Evolutionary conservation across 2,888 invertebrate species (phyloP).

Genomic region (Drosophila niveifrons): DNA sequence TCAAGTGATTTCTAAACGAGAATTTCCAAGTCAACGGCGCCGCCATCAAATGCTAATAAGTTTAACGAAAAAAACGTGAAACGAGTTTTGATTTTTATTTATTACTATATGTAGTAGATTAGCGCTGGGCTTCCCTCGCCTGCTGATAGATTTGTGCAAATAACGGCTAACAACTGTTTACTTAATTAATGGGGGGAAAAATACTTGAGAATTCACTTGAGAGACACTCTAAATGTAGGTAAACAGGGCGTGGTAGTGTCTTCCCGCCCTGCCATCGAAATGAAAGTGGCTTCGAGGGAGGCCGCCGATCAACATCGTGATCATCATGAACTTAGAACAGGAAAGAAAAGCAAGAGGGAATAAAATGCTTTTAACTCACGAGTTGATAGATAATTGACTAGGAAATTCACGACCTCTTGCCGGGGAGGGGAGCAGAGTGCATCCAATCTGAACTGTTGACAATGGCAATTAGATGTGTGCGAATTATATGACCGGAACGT

Average conservation of each 20-base stretch:
- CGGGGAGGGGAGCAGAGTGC: slow-evolving; percentile 13
- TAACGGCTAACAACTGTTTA: slow-evolving; percentile 55
- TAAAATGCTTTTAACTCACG: slow-evolving; percentile 44
- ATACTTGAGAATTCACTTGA: slow-evolving; percentile 35
- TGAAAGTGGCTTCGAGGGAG: slow-evolving; percentile 48
- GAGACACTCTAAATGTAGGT: slow-evolving; percentile 41
- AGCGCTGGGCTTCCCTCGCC: slow-evolving; percentile 66
- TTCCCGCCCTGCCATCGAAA: background rate
- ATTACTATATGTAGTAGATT: slow-evolving; percentile 27
- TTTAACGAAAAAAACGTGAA: slow-evolving; percentile 48
- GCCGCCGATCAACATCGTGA: background rate
- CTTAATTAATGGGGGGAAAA: slow-evolving; percentile 68
- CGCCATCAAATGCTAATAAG: slow-evolving; percentile 65
- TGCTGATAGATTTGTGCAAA: slow-evolving; percentile 38
- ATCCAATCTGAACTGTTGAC: slow-evolving; percentile 50
- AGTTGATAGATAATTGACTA: slow-evolving; percentile 33
- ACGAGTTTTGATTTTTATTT: slow-evolving; percentile 37
- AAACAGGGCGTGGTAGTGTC: slow-evolving; percentile 50
- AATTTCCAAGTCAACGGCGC: slow-evolving; percentile 43
- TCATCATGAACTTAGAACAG: slow-evolving; percentile 13
- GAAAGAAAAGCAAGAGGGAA: slow-evolving; percentile 20
- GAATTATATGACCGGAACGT: slow-evolving; percentile 31
- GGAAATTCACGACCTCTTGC: slow-evolving; percentile 11
- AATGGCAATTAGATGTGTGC: slow-evolving; percentile 69
- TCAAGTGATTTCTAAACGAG: slow-evolving; percentile 12